Base-by-base conservation (phyloP, 2,888 invertebrate genomes). In the Hemithea aestivaria region DNA sequence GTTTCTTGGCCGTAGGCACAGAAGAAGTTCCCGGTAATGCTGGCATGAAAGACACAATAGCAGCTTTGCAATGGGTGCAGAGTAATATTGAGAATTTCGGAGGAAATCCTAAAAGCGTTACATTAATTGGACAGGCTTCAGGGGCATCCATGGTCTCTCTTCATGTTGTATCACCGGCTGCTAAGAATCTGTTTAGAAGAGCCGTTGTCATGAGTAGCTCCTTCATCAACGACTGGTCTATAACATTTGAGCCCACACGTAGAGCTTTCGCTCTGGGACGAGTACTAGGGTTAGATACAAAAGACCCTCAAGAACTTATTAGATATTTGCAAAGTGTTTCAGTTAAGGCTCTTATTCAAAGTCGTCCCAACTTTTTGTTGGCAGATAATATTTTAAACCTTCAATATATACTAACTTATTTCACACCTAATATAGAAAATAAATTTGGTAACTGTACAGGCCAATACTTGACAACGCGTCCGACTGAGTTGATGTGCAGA, bases 151-250 rank as follows among this genome's bases (percentile, higher is more conserved):
- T 56, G 6, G 51, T 56, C 0, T 39, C 53, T 2, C 47, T 51
- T 10, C 69, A 66, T 35, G 27, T 65, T 2, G 16, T 62, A 7
- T 70, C 70, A 6, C 67, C 70, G 1, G 58, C 66, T 59, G 59
- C 60, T 2, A 61, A 56, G 53, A 63, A 61, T 2, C 47, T 71
- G 0, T 70, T 68, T 27, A 52, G 61, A 8, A 60, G 61, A 34
- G 66, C 85, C 3, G 92, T 93, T 11, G 83, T 91, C 0, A 91
- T 92, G 63, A 92, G 92, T 54, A 92, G 93, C 89, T 12, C 84
- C 84, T 0, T 77, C 78, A 28, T 88, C 85, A 76, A 30, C 8
- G 27, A 41, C 21, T 48, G 25, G 27, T 7, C 32, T 12, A 25
- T 26, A n/a, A 10, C 23, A 0, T 34, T 30, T 9, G 26, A 46